Evolutionary conservation across 2,888 invertebrate genomes (phyloP), one percentile per base, ranked within the genome.

Genomic region (Sphaerophoria rueppellii): DNA sequence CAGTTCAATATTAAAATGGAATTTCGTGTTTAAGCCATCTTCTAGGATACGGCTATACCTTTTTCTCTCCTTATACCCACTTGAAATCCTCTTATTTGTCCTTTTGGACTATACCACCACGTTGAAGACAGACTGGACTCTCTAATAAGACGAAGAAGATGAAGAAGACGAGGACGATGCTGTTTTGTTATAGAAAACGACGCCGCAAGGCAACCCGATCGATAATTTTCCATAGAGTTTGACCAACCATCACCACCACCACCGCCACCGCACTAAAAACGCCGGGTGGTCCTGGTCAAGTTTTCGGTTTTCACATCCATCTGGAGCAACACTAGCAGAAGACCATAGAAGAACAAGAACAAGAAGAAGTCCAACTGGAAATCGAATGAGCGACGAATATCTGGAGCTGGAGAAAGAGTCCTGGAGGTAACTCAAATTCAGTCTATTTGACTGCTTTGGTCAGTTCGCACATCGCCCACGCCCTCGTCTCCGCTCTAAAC

Each of bases 151-250:
- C 34, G 57, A 63, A 11, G 58, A 50, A 35, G 69, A 63, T 9
- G 60, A 70, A 37, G 72, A 78, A 43, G 54, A 83, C 61, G 67
- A 67, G 24, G 32, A 67, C 70, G n/a, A 55, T 70, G 81, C 63
- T 80, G 61, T 83, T 75, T 72, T 81, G 76, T 70, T 73, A 65
- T 65, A 73, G 76, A 80, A 70, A 60, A 24, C 24, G 24, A 24
- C 60, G 87, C 88, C 87, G 85, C 87, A 90, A 90, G 90, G 90
- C 90, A 89, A 89, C 89, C 90, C 91, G 91, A 91, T 91, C 91
- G 91, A 91, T 91, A 91, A 90, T 91, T 91, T 87, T 90, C 90
- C 90, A 91, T 90, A 90, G 90, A 88, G 86, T 87, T 87, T 91
- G 91, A 90, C 91, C 91, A 90, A 70, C 70, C 73, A 61, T 40